Base-by-base conservation (phyloP, 2,888 invertebrate species). In the Vesta saturnalis region DNA sequence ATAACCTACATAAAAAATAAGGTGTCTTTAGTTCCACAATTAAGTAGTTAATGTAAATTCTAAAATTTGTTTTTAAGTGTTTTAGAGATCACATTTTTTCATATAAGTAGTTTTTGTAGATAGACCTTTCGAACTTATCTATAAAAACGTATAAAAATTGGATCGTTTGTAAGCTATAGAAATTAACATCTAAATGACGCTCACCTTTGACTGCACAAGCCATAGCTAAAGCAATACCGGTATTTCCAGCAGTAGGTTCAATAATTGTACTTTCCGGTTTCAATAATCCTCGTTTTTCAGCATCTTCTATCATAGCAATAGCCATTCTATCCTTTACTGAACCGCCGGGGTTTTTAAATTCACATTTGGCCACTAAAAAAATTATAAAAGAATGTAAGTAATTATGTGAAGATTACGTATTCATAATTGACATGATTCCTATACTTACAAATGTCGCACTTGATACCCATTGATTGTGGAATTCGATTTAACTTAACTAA, bases 291-390 rank as follows among this genome's bases (percentile, higher is more conserved):
- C 87, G 88, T 64, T 89, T 87, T 84, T 99, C 99, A 0, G 99
- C 99, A 82, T 99, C 97, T 81, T 92, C 89, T 0, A 99, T 89
- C 97, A 99, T 99, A 72, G 99, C 88, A 77, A 92, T 89, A 0
- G 92, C 99, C 79, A 99, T 99, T 60, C 97, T 89, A 81, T 97
- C 97, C 81, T 98, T 98, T 0, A 97, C 93, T 21, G 96, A 98
- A 8, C 99, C 99, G 60, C 99, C 99, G 55, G 99, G 96, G 84
- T 97, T 99, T 78, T 98, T 87, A 82, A 91, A 99, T 85, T 99
- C 99, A 84, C 98, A 99, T 88, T 99, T 99, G 60, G 90, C 99
- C 87, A 94, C 97, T 98, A 68, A 15, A 30, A 39, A n/a, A n/a
- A 39, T 39, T 1, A 39, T n/a, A 3, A 39, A 23, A 23, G 3